Base-by-base conservation (phyloP, 2,888 invertebrate species). In the Lydus trimaculatus region DNA sequence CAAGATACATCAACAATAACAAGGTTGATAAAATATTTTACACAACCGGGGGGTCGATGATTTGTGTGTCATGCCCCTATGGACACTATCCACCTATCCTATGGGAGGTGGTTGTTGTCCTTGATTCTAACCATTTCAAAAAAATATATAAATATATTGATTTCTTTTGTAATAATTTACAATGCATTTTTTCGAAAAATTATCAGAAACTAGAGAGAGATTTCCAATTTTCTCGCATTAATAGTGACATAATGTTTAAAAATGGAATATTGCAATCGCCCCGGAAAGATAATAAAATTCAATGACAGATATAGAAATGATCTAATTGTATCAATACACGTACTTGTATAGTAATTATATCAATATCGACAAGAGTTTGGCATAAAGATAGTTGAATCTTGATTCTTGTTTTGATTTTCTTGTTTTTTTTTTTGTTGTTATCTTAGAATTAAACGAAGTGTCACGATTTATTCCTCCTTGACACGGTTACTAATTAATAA, bases 221-320 rank as follows among this genome's bases (percentile, higher is more conserved):
- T 36, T 36, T 36, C 36, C n/a, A n/a, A n/a, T n/a, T n/a, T n/a
- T n/a, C n/a, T n/a, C n/a, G n/a, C n/a, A n/a, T n/a, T n/a, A n/a
- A n/a, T n/a, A n/a, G n/a, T 74, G 74, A 74, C 72, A 73, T 74
- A 74, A 74, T 65, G 67, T 69, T 72, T 72, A 72, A 73, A 73
- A 72, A 67, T 72, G 63, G 68, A 72, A 74, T 69, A 62, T 36
- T 70, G 70, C 67, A 68, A 71, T 71, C 65, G 65, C 61, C 66
- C 69, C 71, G 66, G 69, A 72, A 69, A 73, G 78, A 77, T 78
- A n/a, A n/a, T n/a, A 76, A 78, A 72, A 63, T 65, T 68, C 64
- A 63, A 65, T 67, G 73, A 73, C 76, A 74, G 71, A 76, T 76
- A 77, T 78, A 79, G 77, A 71, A 72, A 76, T 79, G 78, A 78